Evolutionary conservation across 92 coral and sea anemone genomes (phyloP).

Genomic region (Siderastrea siderea): DNA sequence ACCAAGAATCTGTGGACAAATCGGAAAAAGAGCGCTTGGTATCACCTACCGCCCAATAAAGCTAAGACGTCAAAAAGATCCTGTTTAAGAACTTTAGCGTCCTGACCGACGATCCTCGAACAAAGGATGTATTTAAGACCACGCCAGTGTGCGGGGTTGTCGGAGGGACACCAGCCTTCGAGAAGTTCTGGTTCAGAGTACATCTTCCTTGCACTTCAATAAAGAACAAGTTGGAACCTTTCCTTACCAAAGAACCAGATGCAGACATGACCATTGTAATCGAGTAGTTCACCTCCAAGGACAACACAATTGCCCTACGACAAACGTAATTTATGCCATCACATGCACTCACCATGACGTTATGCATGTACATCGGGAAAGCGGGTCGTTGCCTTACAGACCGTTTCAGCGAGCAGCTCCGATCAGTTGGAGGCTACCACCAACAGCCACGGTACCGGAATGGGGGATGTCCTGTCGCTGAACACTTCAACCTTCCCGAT

Average conservation of each 20-base stretch:
- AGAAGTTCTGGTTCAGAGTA: neutral
- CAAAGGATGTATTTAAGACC: neutral
- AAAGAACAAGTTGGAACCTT: neutral
- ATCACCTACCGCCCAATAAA: constrained; percentile 1
- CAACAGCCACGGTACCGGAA: neutral
- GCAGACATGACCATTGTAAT: neutral
- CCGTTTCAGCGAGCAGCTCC: neutral
- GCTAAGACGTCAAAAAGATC: neutral
- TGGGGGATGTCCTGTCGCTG: neutral
- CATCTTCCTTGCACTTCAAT: neutral
- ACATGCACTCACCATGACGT: neutral
- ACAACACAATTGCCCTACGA: neutral
- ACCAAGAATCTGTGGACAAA: too few species aligned
- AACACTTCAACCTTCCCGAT: neutral
- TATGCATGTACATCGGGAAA: neutral
- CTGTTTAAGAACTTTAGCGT: neutral
- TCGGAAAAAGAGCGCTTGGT: neutral
- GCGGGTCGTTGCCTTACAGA: neutral
- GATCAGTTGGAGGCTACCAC: neutral
- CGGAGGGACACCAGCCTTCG: neutral
- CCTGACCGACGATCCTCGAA: neutral
- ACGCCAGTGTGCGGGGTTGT: neutral
- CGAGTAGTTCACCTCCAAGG: neutral
- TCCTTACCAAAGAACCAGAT: neutral
- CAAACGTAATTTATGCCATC: neutral